These are phyloP conservation scores for Nicator chloris DNA, from an alignment of 2,113 vertebrate genomes.

Conservation along the genomic window DNA sequence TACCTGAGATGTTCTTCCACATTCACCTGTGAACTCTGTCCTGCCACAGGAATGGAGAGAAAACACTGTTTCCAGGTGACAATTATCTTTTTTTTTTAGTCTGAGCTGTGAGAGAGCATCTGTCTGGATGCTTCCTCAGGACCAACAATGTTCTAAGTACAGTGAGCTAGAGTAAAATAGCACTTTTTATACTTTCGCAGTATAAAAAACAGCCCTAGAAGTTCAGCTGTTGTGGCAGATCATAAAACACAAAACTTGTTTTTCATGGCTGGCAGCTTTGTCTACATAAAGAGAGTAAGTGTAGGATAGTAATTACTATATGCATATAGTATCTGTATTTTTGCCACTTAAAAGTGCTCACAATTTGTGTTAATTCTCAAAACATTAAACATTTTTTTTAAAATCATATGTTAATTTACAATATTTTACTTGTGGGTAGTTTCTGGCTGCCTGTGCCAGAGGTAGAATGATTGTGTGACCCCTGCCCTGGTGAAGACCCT, in stretches of 20 bases:
- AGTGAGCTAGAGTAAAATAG: not conserved
- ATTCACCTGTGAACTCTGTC: fast-evolving
- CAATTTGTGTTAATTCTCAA: not conserved
- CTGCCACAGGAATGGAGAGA: not conserved
- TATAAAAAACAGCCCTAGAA: not conserved
- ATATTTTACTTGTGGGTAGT: not conserved
- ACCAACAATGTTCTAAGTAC: fast-evolving
- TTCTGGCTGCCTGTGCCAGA: not conserved
- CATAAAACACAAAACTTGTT: not conserved
- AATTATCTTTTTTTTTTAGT: not conserved
- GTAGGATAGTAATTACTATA: not conserved
- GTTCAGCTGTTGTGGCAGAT: not conserved
- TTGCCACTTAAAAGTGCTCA: not conserved
- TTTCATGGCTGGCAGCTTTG: fast-evolving
- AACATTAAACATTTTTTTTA: not conserved
- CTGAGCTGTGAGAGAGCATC: not conserved
- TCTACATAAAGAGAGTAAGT: fast-evolving
- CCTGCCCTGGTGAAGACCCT: not conserved
- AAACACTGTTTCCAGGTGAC: fast-evolving
- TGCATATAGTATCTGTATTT: fast-evolving
- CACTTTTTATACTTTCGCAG: not conserved
- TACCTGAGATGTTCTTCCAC: not conserved
- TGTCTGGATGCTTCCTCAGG: not conserved
- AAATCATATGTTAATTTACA: fast-evolving
- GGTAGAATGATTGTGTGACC: too few relatives aligned